These are phyloP conservation scores for Daptonema setosum DNA, from an alignment of 2,888 invertebrate species.

Conservation along the genomic window DNA sequence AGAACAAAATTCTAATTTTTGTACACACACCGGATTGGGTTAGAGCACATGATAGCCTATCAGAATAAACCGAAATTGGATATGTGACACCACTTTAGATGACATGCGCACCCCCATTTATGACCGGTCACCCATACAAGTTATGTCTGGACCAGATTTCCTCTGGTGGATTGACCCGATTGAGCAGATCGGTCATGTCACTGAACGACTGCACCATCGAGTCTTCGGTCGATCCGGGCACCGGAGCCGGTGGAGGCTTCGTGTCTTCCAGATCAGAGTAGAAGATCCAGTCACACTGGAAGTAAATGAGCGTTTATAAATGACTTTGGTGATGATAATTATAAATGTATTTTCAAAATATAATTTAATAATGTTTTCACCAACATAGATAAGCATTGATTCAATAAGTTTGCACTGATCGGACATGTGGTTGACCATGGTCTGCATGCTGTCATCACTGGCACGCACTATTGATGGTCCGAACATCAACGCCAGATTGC, in stretches of 20 bases:
- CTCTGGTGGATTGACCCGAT: slow-evolving; percentile 12
- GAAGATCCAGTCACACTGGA: slow-evolving; percentile 19
- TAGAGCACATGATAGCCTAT: too few relatives aligned
- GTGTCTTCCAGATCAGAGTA: background rate
- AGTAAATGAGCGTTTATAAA: too few relatives aligned
- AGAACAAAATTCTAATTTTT: too few relatives aligned
- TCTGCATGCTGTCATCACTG: slow-evolving; percentile 67
- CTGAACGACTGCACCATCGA: slow-evolving; percentile 15
- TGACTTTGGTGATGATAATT: too few relatives aligned
- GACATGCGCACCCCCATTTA: too few relatives aligned
- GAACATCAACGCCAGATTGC: slow-evolving; percentile 73
- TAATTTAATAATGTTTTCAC: too few relatives aligned
- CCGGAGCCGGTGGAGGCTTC: background rate
- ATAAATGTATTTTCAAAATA: too few relatives aligned
- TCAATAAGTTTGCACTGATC: slow-evolving; percentile 84
- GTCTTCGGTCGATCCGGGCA: background rate
- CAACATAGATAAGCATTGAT: slow-evolving; percentile 58
- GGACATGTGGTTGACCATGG: slow-evolving; percentile 73
- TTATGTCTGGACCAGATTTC: too few relatives aligned
- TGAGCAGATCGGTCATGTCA: slow-evolving; percentile 21
- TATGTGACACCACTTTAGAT: too few relatives aligned
- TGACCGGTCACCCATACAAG: too few relatives aligned
- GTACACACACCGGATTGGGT: too few relatives aligned
- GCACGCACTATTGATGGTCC: slow-evolving; percentile 73
- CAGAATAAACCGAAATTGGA: too few relatives aligned